A percentile compares a stretch with the other conserved stretches of the same genome.
These are phyloP conservation scores for Rynchops niger DNA, from an alignment of 2,113 vertebrate genomes.

Conservation along the genomic window DNA sequence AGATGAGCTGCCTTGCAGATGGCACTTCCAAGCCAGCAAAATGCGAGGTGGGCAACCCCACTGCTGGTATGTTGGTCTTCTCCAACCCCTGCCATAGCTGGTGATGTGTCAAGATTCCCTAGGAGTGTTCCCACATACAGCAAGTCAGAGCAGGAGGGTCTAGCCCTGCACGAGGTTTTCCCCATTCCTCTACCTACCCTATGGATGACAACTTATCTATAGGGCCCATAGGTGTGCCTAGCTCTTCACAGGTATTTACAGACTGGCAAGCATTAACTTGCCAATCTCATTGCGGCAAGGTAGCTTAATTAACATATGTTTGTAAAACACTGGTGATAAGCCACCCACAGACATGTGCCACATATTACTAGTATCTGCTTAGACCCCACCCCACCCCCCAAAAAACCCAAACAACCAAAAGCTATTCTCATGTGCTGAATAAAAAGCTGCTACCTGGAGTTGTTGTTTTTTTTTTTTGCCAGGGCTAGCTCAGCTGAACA, in stretches of 20 bases:
- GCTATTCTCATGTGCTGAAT: neutral
- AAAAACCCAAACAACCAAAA: neutral
- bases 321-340: constrained; percentile 29
- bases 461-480: neutral
- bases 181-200: neutral
- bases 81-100: neutral
- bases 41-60: neutral
- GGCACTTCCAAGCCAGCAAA: neutral
- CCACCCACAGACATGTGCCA: neutral
- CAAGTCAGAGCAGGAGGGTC: constrained; percentile 14
- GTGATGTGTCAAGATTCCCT: neutral
- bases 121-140: neutral
- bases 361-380: neutral
- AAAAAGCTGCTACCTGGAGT: neutral
- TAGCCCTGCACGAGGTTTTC: neutral
- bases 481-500: constrained; percentile 2
- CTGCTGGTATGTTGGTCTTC: neutral
- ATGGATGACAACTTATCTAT: neutral
- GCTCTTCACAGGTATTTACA: neutral
- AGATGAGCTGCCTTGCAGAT: neutral
- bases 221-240: constrained; percentile 18
- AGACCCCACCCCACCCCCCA: neutral
- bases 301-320: constrained; percentile 18
- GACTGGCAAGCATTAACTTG: constrained; percentile 40
- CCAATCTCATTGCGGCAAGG: neutral